Conservation (phyloP, 2,797 vertebrate genomes). For the Adrianichthys oophorus region DNA sequence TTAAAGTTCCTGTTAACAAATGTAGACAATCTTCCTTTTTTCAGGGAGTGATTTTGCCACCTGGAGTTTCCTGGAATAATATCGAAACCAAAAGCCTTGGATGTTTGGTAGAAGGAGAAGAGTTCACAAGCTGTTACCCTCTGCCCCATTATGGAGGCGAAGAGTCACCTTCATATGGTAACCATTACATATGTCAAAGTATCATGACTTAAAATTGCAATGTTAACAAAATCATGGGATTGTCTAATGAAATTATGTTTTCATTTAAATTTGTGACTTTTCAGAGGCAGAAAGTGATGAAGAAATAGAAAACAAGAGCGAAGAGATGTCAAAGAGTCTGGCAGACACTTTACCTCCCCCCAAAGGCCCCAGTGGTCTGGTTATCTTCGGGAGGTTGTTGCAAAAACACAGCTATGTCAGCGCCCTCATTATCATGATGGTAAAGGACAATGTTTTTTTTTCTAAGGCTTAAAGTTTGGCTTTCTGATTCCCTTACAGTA, state of each 20-base stretch:
- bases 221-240: too few species aligned
- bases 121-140: constrained; percentile 58
- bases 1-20: background rate
- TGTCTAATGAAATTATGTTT: too few species aligned
- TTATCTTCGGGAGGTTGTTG: constrained; percentile 72
- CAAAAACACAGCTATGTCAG: constrained; percentile 84
- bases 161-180: constrained; percentile 51
- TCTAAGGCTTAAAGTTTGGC: background rate
- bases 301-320: constrained; percentile 18
- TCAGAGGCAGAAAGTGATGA: constrained; percentile 30
- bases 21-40: background rate
- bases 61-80: constrained; percentile 50
- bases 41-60: constrained; percentile 63
- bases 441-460: constrained; percentile 38
- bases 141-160: constrained; percentile 45
- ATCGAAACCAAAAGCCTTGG: constrained; percentile 42
- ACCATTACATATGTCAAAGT: background rate
- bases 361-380: constrained; percentile 61
- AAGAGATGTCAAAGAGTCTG: constrained; percentile 18
- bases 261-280: background rate
- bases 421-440: constrained; percentile 83
- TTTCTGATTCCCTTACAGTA: background rate
- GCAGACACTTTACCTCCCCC: constrained; percentile 35
- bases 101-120: constrained; percentile 49
- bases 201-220: background rate